Evolutionary conservation across 2,888 invertebrate species (phyloP).

Genomic region (Drosophila diplacantha): DNA sequence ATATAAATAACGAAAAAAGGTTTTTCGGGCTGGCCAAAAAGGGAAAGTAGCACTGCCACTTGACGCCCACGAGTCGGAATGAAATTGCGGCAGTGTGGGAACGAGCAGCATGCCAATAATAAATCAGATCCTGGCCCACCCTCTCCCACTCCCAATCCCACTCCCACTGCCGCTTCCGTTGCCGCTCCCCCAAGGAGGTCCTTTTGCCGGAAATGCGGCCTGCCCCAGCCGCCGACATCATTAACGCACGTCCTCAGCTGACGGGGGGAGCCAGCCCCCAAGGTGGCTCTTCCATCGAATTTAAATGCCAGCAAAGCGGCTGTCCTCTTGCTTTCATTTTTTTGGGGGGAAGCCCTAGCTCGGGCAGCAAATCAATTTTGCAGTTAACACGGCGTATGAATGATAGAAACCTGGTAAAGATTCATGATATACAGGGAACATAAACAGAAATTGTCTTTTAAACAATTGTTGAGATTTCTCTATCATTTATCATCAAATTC

Average conservation of each 20-base stretch:
- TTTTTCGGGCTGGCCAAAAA: constrained; percentile 40
- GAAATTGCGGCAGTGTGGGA: constrained; percentile 40
- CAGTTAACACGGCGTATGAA: constrained; percentile 34
- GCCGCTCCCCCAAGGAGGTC: constrained; percentile 8
- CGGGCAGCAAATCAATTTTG: constrained; percentile 34
- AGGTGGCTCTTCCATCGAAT: constrained; percentile 23
- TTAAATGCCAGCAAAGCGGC: constrained; percentile 36
- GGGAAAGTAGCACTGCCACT: constrained; percentile 43
- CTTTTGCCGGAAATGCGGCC: constrained; percentile 17
- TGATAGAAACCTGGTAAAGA: constrained; percentile 12
- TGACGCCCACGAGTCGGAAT: constrained; percentile 39
- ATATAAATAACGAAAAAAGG: constrained; percentile 46
- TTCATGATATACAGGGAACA: not conserved
- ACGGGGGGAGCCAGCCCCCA: constrained; percentile 14
- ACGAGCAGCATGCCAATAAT: constrained; percentile 43
- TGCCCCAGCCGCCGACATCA: constrained; percentile 37
- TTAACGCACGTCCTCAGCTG: constrained; percentile 34
- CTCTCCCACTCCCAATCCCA: not conserved
- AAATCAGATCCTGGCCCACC: constrained; percentile 46
- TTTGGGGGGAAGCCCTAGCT: not conserved
- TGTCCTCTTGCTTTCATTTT: not conserved
- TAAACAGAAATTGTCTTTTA: not conserved
- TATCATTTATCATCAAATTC: not conserved
- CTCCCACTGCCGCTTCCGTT: not conserved
- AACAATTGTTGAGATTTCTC: too few species aligned